These are phyloP conservation scores for Trinectes maculatus DNA, from an alignment of 2,113 vertebrate genomes.

Conservation along the genomic window DNA sequence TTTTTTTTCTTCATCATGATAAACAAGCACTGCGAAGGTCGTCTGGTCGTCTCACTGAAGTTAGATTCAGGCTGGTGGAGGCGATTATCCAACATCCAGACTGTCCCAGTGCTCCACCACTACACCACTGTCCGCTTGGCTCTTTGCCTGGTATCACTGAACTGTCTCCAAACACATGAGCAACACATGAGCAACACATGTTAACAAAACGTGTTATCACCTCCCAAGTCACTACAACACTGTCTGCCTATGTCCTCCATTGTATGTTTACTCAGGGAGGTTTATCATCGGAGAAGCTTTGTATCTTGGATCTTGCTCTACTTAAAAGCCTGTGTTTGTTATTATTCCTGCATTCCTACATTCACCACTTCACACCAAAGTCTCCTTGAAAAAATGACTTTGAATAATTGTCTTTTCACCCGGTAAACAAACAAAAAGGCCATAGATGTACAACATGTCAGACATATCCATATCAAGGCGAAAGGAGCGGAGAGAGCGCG, in stretches of 20 bases:
- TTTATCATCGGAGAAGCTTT: conserved; percentile 7
- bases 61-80: conserved; percentile 1
- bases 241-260: conserved; percentile 11
- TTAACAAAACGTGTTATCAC: conserved; percentile 33
- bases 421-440: conserved; percentile 34
- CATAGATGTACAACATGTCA: conserved; percentile 55
- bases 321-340: too few relatives aligned
- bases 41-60: background rate
- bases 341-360: conserved; percentile 13
- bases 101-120: conserved; percentile 21
- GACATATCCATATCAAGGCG: conserved; percentile 12
- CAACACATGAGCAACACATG: conserved; percentile 46
- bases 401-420: conserved; percentile 25
- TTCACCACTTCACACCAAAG: conserved; percentile 13
- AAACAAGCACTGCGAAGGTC: background rate
- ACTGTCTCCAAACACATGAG: conserved; percentile 26
- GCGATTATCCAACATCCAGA: conserved; percentile 8
- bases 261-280: background rate
- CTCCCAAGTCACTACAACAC: conserved; percentile 22
- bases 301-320: too few relatives aligned
- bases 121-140: conserved; percentile 29
- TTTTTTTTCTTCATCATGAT: background rate
- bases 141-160: conserved; percentile 38
- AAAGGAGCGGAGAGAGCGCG: conserved; percentile 18
- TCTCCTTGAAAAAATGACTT: conserved; percentile 36